Evolutionary conservation across 1,140 invertebrate species (phyloP).

Genomic region (Dryas iulia): DNA sequence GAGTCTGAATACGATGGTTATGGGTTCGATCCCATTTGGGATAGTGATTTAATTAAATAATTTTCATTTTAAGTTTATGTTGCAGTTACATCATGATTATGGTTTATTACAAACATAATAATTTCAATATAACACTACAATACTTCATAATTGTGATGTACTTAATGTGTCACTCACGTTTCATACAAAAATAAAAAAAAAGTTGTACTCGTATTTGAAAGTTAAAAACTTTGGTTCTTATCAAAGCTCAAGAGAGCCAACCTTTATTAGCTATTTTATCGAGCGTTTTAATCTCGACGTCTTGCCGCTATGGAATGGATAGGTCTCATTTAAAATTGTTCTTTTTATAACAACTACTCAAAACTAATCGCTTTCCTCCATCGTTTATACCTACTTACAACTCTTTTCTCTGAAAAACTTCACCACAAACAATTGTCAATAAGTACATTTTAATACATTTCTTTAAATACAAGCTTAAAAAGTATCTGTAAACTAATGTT

Average conservation of each 20-base stretch:
- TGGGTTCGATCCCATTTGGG: no score
- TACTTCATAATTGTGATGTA: background rate
- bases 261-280: conserved; percentile 43
- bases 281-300: conserved; percentile 40
- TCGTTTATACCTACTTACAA: conserved; percentile 10
- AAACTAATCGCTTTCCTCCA: conserved; percentile 23
- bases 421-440: background rate
- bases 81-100: no score
- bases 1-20: no score
- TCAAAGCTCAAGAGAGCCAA: conserved; percentile 37
- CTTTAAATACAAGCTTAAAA: background rate
- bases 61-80: no score
- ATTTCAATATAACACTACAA: no score
- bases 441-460: background rate
- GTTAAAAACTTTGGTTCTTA: conserved; percentile 35
- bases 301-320: conserved; percentile 33
- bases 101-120: no score
- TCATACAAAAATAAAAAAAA: background rate
- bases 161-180: background rate
- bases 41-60: no score
- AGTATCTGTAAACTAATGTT: background rate
- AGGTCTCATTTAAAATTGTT: conserved; percentile 31
- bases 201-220: conserved; percentile 7
- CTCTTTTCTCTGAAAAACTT: conserved; percentile 6
- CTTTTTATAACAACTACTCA: conserved; percentile 27